Conservation (phyloP, 2,888 invertebrate species). For the Eupithecia tripunctaria region DNA sequence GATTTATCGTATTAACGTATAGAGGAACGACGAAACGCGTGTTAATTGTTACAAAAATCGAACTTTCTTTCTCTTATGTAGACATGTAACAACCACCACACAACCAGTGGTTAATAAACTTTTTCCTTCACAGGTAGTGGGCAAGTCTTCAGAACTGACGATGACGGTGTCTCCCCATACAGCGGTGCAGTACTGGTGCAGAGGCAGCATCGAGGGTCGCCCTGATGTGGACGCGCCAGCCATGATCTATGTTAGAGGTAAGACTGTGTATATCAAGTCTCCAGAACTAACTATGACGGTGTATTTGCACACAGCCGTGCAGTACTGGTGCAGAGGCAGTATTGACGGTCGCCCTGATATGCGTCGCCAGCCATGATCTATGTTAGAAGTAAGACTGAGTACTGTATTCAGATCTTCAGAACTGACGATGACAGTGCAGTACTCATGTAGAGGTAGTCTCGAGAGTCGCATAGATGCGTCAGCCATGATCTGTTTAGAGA, state of each 20-base stretch:
- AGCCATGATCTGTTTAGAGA: too few relatives aligned
- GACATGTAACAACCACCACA: background rate
- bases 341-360: constrained; percentile 94
- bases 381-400: constrained; percentile 70
- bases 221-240: constrained; percentile 92
- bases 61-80: background rate
- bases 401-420: background rate
- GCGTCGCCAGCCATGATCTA: constrained; percentile 90
- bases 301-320: constrained; percentile 90
- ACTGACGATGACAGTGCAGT: too few relatives aligned
- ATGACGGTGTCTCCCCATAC: constrained; percentile 90
- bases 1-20: too few relatives aligned
- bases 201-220: constrained; percentile 93
- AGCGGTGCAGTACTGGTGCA: constrained; percentile 95
- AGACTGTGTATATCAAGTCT: constrained; percentile 72
- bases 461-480: too few relatives aligned
- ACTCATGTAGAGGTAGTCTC: too few relatives aligned
- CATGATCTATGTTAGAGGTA: constrained; percentile 90
- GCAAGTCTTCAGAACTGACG: constrained; percentile 90
- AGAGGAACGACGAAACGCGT: background rate
- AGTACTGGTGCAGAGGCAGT: constrained; percentile 95
- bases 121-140: constrained; percentile 83
- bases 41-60: background rate
- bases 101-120: background rate
- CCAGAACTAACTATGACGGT: constrained; percentile 91